Conservation (phyloP, 1,140 invertebrate species). For the Riptortus pedestris region DNA sequence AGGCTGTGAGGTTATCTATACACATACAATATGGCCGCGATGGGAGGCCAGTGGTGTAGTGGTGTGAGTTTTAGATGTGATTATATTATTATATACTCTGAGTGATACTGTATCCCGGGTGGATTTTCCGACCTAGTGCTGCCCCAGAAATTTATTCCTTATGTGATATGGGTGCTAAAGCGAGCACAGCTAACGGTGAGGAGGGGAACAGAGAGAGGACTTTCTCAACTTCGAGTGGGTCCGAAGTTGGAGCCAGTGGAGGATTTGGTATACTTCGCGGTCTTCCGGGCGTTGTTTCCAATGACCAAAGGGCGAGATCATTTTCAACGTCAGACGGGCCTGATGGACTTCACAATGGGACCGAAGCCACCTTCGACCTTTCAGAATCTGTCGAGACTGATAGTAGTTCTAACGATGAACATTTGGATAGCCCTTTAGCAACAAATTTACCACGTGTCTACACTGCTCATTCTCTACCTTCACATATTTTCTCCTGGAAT, state of each 20-base stretch:
- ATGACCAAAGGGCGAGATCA: constrained; percentile 65
- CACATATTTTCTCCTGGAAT: constrained; percentile 82
- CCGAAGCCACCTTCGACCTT: constrained; percentile 44
- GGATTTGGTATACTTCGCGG: constrained; percentile 64
- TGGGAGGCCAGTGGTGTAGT: constrained; percentile 21
- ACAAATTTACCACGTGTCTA: constrained; percentile 59
- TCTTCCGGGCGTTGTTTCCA: constrained; percentile 55
- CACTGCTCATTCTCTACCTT: constrained; percentile 76
- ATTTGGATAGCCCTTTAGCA: constrained; percentile 36
- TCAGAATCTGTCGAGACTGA: constrained; percentile 50
- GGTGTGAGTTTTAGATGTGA: constrained; percentile 7
- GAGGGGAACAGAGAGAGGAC: constrained; percentile 59
- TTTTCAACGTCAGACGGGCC: constrained; percentile 61
- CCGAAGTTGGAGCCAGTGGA: constrained; percentile 45
- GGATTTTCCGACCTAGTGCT: constrained; percentile 7
- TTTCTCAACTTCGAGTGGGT: constrained; percentile 58
- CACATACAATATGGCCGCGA: constrained; percentile 28
- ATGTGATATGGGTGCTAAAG: constrained; percentile 63
- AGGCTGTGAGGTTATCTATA: constrained; percentile 18
- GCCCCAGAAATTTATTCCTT: constrained; percentile 3
- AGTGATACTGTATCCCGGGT: background rate
- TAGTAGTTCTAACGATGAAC: constrained; percentile 44
- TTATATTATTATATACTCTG: constrained; percentile 20
- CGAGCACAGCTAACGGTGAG: constrained; percentile 61
- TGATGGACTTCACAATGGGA: constrained; percentile 30